Evolutionary conservation across 2,113 vertebrate species (phyloP).

Genomic region (Lucifuga dentata): DNA sequence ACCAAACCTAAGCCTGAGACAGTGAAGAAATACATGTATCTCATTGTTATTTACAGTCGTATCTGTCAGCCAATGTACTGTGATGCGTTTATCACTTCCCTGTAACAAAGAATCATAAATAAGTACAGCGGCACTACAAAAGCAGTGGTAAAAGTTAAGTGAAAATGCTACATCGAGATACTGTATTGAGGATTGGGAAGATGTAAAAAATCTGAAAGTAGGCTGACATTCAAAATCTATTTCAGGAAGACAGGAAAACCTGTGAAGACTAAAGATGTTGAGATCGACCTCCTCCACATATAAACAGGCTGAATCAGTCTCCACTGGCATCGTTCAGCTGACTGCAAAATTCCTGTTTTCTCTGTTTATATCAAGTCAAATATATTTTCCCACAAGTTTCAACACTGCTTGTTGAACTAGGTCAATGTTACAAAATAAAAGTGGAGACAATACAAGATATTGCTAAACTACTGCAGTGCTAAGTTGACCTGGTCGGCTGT

Average conservation of each 20-base stretch:
- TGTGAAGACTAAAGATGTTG: too few species aligned
- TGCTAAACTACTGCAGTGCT: conserved; percentile 17
- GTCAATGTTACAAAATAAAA: conserved; percentile 36
- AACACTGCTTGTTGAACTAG: conserved; percentile 21
- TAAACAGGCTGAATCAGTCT: too few species aligned
- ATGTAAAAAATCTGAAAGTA: background rate
- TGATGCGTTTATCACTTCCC: background rate
- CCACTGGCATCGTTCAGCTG: too few species aligned
- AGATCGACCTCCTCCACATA: too few species aligned
- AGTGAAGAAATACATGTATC: background rate
- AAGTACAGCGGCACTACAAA: conserved; percentile 20
- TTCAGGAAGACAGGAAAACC: conserved; percentile 48
- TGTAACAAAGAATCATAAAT: background rate
- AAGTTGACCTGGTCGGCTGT: conserved; percentile 25
- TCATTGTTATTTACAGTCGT: conserved; percentile 13
- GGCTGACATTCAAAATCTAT: conserved; percentile 38
- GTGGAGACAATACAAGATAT: conserved; percentile 4
- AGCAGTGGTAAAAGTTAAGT: conserved; percentile 3
- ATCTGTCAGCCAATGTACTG: conserved; percentile 7
- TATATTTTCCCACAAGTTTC: conserved; percentile 8
- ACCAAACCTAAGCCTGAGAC: conserved; percentile 39
- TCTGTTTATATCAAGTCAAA: too few species aligned
- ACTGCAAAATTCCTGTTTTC: too few species aligned
- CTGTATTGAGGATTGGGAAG: background rate
- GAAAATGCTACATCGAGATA: conserved; percentile 53